phyloP scores from a whole-genome alignment of 92 coral and sea anemone genomes.

The Bergia puertoricense region DNA sequence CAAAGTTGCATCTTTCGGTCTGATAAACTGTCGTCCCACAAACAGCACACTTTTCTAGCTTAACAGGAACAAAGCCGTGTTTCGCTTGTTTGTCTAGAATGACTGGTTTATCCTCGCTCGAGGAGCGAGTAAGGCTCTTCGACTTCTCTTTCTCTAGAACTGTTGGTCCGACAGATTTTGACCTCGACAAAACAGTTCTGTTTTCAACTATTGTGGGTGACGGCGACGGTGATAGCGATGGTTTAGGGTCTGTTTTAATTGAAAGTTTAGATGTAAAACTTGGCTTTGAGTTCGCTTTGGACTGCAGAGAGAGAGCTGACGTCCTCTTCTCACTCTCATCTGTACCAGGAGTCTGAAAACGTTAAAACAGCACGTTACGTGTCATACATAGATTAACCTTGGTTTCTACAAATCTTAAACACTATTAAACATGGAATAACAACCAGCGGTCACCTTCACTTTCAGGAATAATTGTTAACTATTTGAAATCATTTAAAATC shows the following conservation, averaged over 20 bases:
- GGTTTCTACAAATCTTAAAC: neutral
- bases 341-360: neutral
- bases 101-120: slow-evolving; percentile 37
- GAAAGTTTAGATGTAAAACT: slow-evolving; percentile 3
- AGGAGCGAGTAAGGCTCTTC: slow-evolving; percentile 17
- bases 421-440: neutral
- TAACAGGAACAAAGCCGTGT: slow-evolving; percentile 47
- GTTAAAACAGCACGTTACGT: neutral
- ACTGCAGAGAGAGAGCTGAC: neutral
- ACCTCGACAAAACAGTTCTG: slow-evolving; percentile 3
- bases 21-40: slow-evolving; percentile 92
- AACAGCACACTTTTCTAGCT: slow-evolving; percentile 83
- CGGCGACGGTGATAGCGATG: neutral
- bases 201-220: neutral
- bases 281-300: slow-evolving; percentile 24
- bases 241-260: neutral
- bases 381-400: neutral
- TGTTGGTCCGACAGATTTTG: slow-evolving; percentile 32
- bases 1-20: slow-evolving; percentile 94
- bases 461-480: no score
- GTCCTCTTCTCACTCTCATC: neutral
- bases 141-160: slow-evolving; percentile 11
- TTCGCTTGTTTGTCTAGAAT: slow-evolving; percentile 29
- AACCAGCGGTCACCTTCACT: no score
- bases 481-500: no score